Evolutionary conservation across 2,797 vertebrate genomes (phyloP).

Genomic region (Pteropus rufus): DNA sequence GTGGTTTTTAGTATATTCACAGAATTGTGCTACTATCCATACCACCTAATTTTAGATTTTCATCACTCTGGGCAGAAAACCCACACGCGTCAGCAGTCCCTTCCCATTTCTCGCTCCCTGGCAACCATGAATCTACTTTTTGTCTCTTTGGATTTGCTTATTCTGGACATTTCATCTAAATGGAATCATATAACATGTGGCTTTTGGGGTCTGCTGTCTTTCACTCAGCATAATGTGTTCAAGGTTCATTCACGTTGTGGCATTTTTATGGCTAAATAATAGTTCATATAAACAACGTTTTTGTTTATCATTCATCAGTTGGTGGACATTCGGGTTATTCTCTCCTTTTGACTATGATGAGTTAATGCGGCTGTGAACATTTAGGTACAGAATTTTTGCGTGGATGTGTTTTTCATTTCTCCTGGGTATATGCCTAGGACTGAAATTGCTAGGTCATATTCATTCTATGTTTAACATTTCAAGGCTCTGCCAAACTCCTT

Average conservation of each 20-base stretch:
- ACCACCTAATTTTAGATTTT: background rate
- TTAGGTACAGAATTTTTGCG: background rate
- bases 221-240: background rate
- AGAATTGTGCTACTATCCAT: background rate
- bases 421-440: background rate
- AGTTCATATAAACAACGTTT: rapidly evolving
- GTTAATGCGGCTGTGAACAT: background rate
- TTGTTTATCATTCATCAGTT: background rate
- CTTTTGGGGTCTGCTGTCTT: background rate
- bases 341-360: background rate
- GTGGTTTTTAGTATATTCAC: background rate
- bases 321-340: background rate
- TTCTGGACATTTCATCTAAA: background rate
- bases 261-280: background rate
- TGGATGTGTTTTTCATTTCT: background rate
- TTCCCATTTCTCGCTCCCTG: background rate
- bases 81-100: too few species aligned
- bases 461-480: background rate
- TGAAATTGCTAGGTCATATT: background rate
- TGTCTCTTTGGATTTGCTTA: background rate
- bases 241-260: background rate
- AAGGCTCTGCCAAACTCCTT: background rate
- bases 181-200: rapidly evolving
- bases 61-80: background rate
- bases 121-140: background rate